Base-by-base conservation (phyloP, 2,888 invertebrate genomes). In the Acutogordius australiensis region DNA sequence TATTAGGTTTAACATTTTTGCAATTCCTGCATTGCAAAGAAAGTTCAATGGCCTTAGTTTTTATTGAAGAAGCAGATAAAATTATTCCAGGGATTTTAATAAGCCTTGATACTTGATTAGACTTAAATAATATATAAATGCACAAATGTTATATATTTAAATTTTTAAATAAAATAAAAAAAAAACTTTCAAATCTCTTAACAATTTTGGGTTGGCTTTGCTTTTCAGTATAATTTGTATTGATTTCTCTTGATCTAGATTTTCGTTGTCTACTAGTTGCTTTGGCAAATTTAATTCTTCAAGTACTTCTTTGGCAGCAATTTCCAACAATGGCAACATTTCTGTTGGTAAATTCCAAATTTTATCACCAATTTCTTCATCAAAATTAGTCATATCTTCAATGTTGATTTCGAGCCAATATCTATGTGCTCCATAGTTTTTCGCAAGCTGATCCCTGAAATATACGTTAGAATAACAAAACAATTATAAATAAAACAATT, bases 21-120 rank as follows among this genome's bases (percentile, higher is more conserved):
- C 97, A 97, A 21, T 84, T 82, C 30, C 90, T 78, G 68, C 97
- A 97, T 73, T 94, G 91, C 62, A 97, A 82, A 0, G 90, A 81
- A 67, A 97, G 84, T 67, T 80, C 81, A 0, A 84, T 88, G 0
- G 94, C 94, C 71, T 97, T 97, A 0, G 91, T 82, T 71, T 82
- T 82, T 62, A 97, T 84, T 18, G 84, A 84, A 0, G 90, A 84
- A 0, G 90, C 86, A 60, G 88, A 81, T 61, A 94, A 81, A 26
- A 94, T 79, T 63, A 99, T 91, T 1, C 97, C 97, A 58, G 86
- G 83, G 62, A 97, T 81, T 76, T 90, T 91, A 0, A 94, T 82
- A 63, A 99, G 73, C 58, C 81, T 79, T 0, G 94, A 87, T 26
- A 97, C 90, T 66, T 82, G 80, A 64, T 87, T 83, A 0, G 90